Base-by-base conservation (phyloP, 1,140 invertebrate genomes). In the Maconellicoccus hirsutus region DNA sequence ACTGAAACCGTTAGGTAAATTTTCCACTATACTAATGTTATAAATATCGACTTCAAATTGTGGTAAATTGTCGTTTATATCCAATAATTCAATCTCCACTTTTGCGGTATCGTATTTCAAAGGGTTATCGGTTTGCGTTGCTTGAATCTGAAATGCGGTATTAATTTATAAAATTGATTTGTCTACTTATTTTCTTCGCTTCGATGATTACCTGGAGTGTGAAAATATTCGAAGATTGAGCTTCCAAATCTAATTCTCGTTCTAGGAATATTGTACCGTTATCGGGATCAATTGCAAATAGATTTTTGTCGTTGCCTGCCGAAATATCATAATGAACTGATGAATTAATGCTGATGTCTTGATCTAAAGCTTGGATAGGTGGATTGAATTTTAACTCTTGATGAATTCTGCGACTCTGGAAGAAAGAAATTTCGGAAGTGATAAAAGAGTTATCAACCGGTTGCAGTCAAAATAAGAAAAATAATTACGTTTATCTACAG, bases 11-110 rank as follows among this genome's bases (percentile, higher is more conserved):
- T 91, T 91, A 0, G 92, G 92, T 33, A 94, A 80, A 78, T 94
- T 94, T 77, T 94, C 92, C 61, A 94, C 90, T 69, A 94, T 93
- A 73, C 90, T 93, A 42, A 94, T 93, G 74, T 93, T 93, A 77
- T 94, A 94, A 74, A 90, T 86, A 74, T 92, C 90, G 0, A 91
- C 89, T 79, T 93, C 91, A 72, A 94, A 94, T 73, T 91, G 86
- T 0, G 91, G 91, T 19, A 89, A 78, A 78, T 92, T 92, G 76
- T 93, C 91, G 76, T 93, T 93, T 0, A 94, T 77, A 77, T 94
- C 91, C 10, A 90, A 75, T 0, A 94, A 80, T 77, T 91, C 87
- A 0, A 94, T 80, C 77, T 93, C 89, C 0, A 93, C 84, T 72
- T 87, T 80, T 0, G 91, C 87, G 0, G 85, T 79, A 0, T 87